Percentiles rank a stretch among this genome's conserved stretches.
Conservation (phyloP, 92 coral and sea anemone genomes). For the Bergia sp. region DNA sequence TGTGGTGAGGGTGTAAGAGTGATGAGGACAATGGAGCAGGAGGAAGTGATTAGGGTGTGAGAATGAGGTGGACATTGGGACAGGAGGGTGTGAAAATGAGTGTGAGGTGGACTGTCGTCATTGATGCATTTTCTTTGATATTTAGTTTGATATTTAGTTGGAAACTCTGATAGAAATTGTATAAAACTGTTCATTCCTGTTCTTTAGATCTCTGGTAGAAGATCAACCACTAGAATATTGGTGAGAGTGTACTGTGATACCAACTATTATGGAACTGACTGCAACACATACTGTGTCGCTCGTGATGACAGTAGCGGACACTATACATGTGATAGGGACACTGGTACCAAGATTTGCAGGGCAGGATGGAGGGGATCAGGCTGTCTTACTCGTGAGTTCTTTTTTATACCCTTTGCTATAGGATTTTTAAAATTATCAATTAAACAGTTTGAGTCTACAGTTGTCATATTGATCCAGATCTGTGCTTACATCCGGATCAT, state of each 20-base stretch:
- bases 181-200: too few relatives aligned
- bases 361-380: constrained; percentile 78
- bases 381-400: constrained; percentile 78
- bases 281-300: constrained; percentile 77
- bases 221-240: constrained; percentile 75
- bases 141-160: too few relatives aligned
- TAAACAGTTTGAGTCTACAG: background rate
- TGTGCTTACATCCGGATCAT: too few relatives aligned
- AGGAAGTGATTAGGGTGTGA: background rate
- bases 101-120: background rate
- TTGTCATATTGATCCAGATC: background rate
- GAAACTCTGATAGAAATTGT: too few relatives aligned
- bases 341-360: constrained; percentile 85
- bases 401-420: background rate
- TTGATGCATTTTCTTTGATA: background rate
- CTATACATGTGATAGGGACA: constrained; percentile 76
- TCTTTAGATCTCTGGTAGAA: constrained; percentile 67
- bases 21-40: background rate
- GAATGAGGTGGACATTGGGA: background rate
- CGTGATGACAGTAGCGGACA: constrained; percentile 83
- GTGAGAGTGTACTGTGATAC: constrained; percentile 81
- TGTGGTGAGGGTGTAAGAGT: background rate
- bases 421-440: background rate
- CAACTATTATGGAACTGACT: constrained; percentile 80
- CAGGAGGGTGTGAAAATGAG: background rate